Percentiles rank a stretch among this genome's conserved stretches.
Evolutionary conservation across 2,888 invertebrate genomes (phyloP).

Genomic region (Agrochola circellaris): DNA sequence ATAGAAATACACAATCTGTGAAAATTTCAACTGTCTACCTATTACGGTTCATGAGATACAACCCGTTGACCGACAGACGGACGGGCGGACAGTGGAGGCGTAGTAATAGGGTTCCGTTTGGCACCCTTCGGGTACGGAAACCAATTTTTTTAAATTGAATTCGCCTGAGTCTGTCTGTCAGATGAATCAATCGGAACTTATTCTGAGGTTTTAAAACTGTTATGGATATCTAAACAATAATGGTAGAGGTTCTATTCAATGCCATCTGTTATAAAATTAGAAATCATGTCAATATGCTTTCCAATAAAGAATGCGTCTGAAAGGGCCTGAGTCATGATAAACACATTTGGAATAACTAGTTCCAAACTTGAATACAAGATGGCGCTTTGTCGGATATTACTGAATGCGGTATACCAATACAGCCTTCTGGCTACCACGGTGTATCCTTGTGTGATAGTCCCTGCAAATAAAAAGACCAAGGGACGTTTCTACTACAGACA

Average conservation of each 20-base stretch:
- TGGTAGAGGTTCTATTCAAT: background rate
- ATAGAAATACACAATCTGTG: too few species aligned
- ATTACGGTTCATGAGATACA: too few species aligned
- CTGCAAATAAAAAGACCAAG: background rate
- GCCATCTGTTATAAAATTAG: slow-evolving; percentile 40
- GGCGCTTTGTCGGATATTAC: slow-evolving; percentile 10
- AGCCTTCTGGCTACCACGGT: background rate
- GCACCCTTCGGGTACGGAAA: too few species aligned
- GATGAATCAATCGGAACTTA: background rate
- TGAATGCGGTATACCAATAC: background rate
- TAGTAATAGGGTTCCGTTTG: too few species aligned
- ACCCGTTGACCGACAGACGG: too few species aligned
- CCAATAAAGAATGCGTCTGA: background rate
- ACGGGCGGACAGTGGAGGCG: too few species aligned
- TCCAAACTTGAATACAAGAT: slow-evolving; percentile 24
- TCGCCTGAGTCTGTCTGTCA: background rate
- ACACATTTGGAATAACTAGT: background rate
- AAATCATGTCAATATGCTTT: slow-evolving; percentile 10
- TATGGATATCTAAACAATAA: background rate
- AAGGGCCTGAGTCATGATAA: background rate
- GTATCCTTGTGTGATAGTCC: background rate
- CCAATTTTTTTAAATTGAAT: background rate
- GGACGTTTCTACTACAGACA: background rate
- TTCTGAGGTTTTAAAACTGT: background rate
- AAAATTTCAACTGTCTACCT: too few species aligned